Conservation (phyloP, 2,888 invertebrate genomes). For the Ferdinandea cuprea region DNA sequence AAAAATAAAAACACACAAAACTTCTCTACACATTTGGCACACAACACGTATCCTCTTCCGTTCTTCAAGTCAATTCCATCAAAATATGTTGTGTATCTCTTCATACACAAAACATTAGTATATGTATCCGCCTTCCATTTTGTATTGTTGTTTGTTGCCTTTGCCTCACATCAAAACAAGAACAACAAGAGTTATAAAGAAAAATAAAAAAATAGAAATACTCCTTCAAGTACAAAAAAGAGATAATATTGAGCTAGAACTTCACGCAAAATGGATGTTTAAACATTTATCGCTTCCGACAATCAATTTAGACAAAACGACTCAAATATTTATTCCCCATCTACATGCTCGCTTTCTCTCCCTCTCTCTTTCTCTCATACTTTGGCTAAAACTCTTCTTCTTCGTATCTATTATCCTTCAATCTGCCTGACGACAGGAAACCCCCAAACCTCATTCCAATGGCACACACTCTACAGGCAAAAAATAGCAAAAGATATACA, state of each 20-base stretch:
- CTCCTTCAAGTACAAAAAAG: constrained; percentile 1
- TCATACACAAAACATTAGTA: constrained; percentile 26
- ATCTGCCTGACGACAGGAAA: constrained; percentile 50
- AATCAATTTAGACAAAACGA: constrained; percentile 74
- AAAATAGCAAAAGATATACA: constrained; percentile 38
- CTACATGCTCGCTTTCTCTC: too few species aligned
- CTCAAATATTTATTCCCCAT: constrained; percentile 59
- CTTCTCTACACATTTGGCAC: constrained; percentile 18
- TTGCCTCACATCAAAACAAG: constrained; percentile 45
- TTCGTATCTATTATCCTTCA: constrained; percentile 62
- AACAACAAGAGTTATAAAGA: constrained; percentile 43
- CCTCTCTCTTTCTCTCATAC: too few species aligned
- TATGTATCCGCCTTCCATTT: constrained; percentile 10
- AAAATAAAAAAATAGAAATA: constrained; percentile 17
- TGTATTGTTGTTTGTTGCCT: constrained; percentile 5
- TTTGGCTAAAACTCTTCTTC: too few species aligned
- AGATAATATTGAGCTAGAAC: constrained; percentile 71
- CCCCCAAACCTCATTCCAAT: constrained; percentile 4
- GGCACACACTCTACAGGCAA: constrained; percentile 4
- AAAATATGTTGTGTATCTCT: not conserved
- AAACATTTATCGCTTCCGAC: constrained; percentile 73
- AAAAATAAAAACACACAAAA: too few species aligned
- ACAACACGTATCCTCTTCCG: not conserved
- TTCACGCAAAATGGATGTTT: constrained; percentile 72
- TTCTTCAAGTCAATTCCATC: not conserved